Conservation (phyloP, 2,797 vertebrate genomes). For the Hybognathus amarus region DNA sequence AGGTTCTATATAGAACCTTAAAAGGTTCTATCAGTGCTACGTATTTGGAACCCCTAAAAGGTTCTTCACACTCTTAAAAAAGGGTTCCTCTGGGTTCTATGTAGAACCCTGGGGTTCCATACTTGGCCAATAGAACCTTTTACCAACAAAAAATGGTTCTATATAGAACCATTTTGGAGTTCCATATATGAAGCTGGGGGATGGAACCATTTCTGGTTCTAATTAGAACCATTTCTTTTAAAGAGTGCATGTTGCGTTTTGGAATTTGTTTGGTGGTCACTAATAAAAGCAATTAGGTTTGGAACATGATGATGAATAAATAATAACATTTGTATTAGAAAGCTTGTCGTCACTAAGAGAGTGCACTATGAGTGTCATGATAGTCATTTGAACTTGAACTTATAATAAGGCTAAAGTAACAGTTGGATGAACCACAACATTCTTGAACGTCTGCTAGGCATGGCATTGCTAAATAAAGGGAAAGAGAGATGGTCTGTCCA, state of each 20-base stretch:
- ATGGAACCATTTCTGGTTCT: too few species aligned
- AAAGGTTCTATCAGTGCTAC: too few species aligned
- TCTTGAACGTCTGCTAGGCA: background rate
- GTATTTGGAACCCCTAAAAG: too few species aligned
- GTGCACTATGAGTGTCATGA: background rate
- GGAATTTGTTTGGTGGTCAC: background rate
- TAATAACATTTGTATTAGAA: background rate
- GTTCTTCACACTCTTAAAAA: too few species aligned
- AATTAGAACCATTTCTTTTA: too few species aligned
- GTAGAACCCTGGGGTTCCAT: too few species aligned
- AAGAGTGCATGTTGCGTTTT: background rate
- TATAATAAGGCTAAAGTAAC: background rate
- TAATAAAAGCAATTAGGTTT: slow-evolving; percentile 2
- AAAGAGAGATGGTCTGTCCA: background rate
- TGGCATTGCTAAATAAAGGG: background rate
- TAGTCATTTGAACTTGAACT: slow-evolving; percentile 9
- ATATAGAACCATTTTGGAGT: too few species aligned
- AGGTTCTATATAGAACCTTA: too few species aligned
- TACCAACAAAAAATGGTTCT: too few species aligned
- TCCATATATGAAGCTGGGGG: too few species aligned
- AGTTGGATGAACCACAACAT: background rate
- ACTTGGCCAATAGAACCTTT: too few species aligned
- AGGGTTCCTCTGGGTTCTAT: too few species aligned
- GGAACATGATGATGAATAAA: background rate
- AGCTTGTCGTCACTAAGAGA: background rate